A percentile compares a stretch with the other conserved stretches of the same genome.
phyloP scores from a whole-genome alignment of 2,888 invertebrate species.

The Neocrepidodera transversa region DNA sequence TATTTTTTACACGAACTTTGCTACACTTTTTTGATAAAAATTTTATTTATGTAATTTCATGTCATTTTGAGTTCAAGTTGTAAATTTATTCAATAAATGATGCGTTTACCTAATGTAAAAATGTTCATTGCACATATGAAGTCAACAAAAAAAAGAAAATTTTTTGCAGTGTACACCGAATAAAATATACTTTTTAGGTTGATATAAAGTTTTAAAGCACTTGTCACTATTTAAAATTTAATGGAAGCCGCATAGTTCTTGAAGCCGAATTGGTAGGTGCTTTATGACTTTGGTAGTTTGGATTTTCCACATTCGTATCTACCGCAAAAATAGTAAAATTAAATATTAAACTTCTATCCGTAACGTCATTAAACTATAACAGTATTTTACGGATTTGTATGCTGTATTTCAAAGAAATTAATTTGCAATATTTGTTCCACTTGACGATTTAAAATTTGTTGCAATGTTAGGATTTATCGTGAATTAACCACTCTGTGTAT shows the following conservation, averaged over 20 bases:
- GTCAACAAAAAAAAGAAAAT: not conserved
- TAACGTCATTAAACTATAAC: too few relatives aligned
- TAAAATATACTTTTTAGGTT: not conserved
- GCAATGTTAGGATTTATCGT: too few relatives aligned
- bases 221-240: not conserved
- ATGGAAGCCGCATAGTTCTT: not conserved
- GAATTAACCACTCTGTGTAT: too few relatives aligned
- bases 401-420: too few relatives aligned
- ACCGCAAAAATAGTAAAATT: not conserved
- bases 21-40: not conserved
- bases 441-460: too few relatives aligned
- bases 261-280: not conserved
- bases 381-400: too few relatives aligned
- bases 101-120: too few relatives aligned
- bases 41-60: slow-evolving; percentile 3
- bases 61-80: too few relatives aligned
- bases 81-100: too few relatives aligned
- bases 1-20: not conserved
- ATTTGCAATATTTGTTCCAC: too few relatives aligned
- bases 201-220: not conserved
- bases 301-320: not conserved
- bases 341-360: too few relatives aligned
- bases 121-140: not conserved
- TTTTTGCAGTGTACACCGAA: not conserved
- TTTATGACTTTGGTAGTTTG: not conserved